Conservation (phyloP, 2,797 vertebrate species). For the Hydrolagus colliei region DNA sequence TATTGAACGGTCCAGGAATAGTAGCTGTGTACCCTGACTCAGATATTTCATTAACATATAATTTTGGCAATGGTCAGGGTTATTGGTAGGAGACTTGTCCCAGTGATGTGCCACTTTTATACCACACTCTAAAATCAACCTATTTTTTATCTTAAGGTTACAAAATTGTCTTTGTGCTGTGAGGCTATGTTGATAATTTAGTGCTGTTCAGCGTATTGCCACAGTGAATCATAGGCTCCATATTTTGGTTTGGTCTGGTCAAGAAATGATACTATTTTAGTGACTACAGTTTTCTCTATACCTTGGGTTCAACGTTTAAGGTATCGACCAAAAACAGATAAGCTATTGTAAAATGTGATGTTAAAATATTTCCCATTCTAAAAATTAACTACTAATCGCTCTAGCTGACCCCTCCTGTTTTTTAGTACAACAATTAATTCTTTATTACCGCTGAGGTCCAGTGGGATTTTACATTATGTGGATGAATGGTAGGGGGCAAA, state of each 20-base stretch:
- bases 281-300: not conserved
- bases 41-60: not conserved
- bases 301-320: not conserved
- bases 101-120: conserved; percentile 27
- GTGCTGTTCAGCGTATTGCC: conserved; percentile 2
- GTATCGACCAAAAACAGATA: conserved; percentile 14
- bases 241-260: not conserved
- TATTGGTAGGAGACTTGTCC: not conserved
- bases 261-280: conserved; percentile 24
- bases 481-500: not conserved
- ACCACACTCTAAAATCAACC: conserved; percentile 11
- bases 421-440: not conserved
- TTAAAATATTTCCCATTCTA: not conserved
- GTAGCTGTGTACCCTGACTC: not conserved
- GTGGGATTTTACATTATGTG: not conserved
- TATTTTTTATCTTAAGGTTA: conserved; percentile 17
- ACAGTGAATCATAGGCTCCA: conserved; percentile 13
- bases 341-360: not conserved
- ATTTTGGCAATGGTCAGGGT: not conserved
- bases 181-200: conserved; percentile 15
- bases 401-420: not conserved
- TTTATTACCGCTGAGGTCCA: not conserved
- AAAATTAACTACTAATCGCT: not conserved
- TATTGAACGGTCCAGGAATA: not conserved
- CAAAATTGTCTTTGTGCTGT: conserved; percentile 6